Evolutionary conservation across 2,797 vertebrate species (phyloP), one percentile per base, ranked within the genome.

Genomic region (Bradypus variegatus): DNA sequence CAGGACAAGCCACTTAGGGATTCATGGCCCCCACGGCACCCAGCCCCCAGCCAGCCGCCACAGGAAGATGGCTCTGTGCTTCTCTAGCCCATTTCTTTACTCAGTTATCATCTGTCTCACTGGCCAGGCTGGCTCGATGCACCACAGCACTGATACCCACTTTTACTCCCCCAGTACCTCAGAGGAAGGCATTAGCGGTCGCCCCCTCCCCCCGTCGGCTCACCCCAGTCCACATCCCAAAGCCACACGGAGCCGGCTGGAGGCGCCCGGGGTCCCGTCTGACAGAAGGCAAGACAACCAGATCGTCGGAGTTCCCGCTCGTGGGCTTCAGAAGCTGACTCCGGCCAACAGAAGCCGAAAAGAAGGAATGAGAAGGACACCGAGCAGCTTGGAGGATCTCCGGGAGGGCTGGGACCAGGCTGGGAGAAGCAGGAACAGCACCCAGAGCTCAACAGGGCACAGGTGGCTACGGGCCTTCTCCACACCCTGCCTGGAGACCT

Each of bases 1-100:
- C 70, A 45, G 21, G 33, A 70, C n/a, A 38, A 18, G 15, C 33
- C 27, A 18, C 18, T n/a, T 70, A n/a, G 5, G 67, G 21, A 36
- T 70, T 9, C n/a, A 38, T n/a, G n/a, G 19, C 50, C 33, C 8
- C 53, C 41, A 45, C 41, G 41, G 41, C 41, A 45, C 41, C 8
- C 41, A 45, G 41, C 41, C 41, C 41, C 41, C 6, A 15, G 2
- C 38, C 65, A 25, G 75, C 25, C 50, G 4, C 5, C 6, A 7
- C 25, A 0, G 0, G 70, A 10, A 31, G 18, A 0, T 6, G 0
- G 2, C 33, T 38, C 79, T 48, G 1, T 3, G 7, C 3, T 53
- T 53, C 16, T 58, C 55, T 19, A 58, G 0, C 23, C 21, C 11
- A 15, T 12, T 13, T 77, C 2, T 41, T 31, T 19, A 50, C 73